A percentile compares a stretch with the other conserved stretches of the same genome.
Conservation (phyloP, 2,113 vertebrate genomes). For the Penelope pileata region DNA sequence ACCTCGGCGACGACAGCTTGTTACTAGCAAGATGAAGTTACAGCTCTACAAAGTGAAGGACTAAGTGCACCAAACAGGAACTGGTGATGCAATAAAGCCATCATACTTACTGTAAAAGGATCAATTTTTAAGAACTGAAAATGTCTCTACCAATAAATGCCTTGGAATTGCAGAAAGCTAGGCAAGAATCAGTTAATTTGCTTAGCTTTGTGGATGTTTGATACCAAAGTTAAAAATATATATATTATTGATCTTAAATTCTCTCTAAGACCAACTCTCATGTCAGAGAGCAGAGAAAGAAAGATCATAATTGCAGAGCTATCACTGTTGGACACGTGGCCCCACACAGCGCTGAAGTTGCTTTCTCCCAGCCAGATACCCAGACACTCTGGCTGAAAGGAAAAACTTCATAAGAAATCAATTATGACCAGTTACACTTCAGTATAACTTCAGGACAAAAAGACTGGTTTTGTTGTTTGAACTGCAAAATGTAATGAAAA, state of each 20-base stretch:
- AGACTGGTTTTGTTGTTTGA: neutral
- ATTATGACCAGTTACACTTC: neutral
- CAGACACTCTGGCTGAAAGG: neutral
- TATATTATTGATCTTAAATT: neutral
- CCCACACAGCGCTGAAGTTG: neutral
- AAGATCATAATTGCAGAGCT: neutral
- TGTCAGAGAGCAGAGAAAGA: neutral
- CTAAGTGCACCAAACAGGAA: neutral
- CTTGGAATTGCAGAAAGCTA: neutral
- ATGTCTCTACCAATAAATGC: neutral
- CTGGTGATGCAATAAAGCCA: neutral
- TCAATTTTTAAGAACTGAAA: neutral
- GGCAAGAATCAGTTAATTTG: neutral
- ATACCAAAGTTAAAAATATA: neutral
- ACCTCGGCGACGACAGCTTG: neutral
- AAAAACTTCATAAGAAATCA: conserved; percentile 8
- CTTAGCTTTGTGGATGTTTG: neutral
- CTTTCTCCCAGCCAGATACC: neutral
- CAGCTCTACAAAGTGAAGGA: neutral
- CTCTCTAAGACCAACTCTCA: neutral
- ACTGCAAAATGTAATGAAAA: neutral
- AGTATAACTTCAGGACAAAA: neutral
- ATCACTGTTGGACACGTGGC: neutral
- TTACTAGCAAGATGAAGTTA: neutral
- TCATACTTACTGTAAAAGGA: neutral